Conservation (phyloP, 2,888 invertebrate species). For the Troides aeacus region DNA sequence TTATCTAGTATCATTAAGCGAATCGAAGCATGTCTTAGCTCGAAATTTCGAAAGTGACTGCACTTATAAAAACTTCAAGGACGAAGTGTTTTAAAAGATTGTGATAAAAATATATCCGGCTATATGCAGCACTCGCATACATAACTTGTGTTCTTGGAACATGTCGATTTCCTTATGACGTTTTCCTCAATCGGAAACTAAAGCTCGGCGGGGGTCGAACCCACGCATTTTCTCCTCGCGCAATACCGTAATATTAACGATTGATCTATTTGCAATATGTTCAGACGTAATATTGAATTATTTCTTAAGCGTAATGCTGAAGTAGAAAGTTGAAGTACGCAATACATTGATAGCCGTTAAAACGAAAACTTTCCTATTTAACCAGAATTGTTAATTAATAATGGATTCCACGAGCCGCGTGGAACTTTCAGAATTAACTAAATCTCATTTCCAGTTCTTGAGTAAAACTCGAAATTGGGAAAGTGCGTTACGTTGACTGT, state of each 20-base stretch:
- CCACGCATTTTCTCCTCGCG: no score
- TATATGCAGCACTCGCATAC: no score
- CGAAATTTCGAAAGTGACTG: slow-evolving; percentile 14
- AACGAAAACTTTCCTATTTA: slow-evolving; percentile 12
- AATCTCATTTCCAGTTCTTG: slow-evolving; percentile 17
- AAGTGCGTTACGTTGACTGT: slow-evolving; percentile 3
- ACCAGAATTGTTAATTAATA: slow-evolving; percentile 17
- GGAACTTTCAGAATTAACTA: slow-evolving; percentile 15
- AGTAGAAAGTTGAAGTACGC: neutral
- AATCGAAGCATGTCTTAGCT: neutral
- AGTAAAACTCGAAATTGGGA: slow-evolving; percentile 13
- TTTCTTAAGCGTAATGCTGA: neutral
- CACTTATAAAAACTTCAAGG: neutral
- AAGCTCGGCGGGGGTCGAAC: no score
- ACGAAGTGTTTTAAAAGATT: neutral
- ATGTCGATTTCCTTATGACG: no score
- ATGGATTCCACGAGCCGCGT: slow-evolving; percentile 7
- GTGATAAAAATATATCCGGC: no score
- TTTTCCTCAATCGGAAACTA: no score
- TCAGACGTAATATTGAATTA: neutral
- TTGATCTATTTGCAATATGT: neutral
- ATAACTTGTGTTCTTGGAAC: no score
- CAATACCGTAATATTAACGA: no score
- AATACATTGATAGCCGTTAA: slow-evolving; percentile 3
- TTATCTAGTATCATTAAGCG: slow-evolving; percentile 27